Evolutionary conservation across 1,140 invertebrate species (phyloP), one percentile per base, ranked within the genome.

Genomic region (Zaprionus camerounensis): DNA sequence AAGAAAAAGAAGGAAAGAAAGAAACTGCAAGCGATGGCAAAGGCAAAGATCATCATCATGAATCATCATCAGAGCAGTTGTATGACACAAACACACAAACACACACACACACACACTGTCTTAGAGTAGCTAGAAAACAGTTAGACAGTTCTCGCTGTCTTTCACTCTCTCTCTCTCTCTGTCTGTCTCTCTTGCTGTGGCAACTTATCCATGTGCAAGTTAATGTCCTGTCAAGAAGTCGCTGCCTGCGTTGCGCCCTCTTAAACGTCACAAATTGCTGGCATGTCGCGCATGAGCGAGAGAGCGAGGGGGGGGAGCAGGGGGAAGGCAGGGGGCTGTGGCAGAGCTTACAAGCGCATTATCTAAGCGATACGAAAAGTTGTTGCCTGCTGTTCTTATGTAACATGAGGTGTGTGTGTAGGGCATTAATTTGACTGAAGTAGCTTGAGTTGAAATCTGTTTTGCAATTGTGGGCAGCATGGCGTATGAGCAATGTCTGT

Each of bases 201-300:
- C 64, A 71, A 74, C 56, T 78, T 73, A 74, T 79, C 76, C 76
- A 65, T 76, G 79, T 72, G 84, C 71, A 84, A 88, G 84, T 90
- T 88, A 88, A 88, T 88, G 84, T 88, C 81, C 84, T 88, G 84
- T 84, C 84, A 88, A 87, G 85, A 88, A 88, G 85, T 88, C 84
- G 81, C 84, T 84, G 85, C 84, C 80, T 86, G 82, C 83, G 82
- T 78, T 87, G 77, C 74, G 84, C 46, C 81, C 81, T 46, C 41
- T 81, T 88, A 88, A 88, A 90, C 78, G 84, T 90, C 84, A 90
- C 84, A 87, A 87, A 87, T 88, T 90, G 78, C 84, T 80, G 57
- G 46, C 58, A 72, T 62, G 70, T 76, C 51, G 49, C 36, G 31
- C 13, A 49, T 46, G 12, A 56, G 9, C 15, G 15, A 68, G 53